Conservation (phyloP, 92 coral and sea anemone genomes). For the Parazoanthus darwini region DNA sequence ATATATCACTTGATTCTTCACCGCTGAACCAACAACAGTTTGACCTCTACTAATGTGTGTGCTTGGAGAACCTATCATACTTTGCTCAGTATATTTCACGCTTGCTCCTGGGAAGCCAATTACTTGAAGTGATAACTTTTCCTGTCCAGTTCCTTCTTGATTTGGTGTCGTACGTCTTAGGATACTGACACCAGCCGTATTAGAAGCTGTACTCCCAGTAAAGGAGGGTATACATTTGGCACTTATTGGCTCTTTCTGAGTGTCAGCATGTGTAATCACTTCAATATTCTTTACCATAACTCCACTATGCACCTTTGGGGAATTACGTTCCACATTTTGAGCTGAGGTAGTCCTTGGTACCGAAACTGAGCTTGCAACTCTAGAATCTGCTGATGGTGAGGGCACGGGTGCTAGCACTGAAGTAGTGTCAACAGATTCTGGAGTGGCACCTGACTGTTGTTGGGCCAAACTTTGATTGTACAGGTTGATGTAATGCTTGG, state of each 20-base stretch:
- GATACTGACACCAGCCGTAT: background rate
- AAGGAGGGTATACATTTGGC: constrained; percentile 1
- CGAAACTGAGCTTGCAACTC: background rate
- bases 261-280: background rate
- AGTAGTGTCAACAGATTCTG: background rate
- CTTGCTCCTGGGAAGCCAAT: background rate
- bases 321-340: background rate
- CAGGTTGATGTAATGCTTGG: constrained; percentile 66
- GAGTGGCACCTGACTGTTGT: background rate
- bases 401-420: background rate
- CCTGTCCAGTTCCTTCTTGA: background rate
- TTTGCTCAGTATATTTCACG: background rate
- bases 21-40: background rate
- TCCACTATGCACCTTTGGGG: background rate
- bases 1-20: background rate
- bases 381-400: background rate
- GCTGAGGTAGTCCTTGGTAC: background rate
- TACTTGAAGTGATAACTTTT: background rate
- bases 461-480: constrained; percentile 55
- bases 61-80: background rate
- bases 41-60: background rate
- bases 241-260: constrained; percentile 30
- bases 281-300: background rate
- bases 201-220: background rate
- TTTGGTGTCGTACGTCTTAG: background rate